Percentiles rank a stretch among this genome's conserved stretches.
Conservation (phyloP, 2,113 vertebrate species). For the Nematolebias whitei region DNA sequence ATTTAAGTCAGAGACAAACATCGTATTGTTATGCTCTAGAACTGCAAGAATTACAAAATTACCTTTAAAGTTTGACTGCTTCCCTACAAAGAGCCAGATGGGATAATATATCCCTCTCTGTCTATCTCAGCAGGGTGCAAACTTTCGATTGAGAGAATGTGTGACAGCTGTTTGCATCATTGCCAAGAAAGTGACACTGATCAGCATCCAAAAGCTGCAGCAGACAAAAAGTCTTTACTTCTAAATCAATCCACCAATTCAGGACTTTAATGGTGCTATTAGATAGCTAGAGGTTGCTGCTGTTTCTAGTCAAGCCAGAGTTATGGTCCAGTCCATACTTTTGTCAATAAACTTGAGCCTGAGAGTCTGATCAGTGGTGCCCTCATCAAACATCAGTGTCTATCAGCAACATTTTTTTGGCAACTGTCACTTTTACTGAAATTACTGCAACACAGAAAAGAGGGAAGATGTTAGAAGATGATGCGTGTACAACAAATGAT, state of each 20-base stretch:
- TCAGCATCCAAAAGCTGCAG: conserved; percentile 31
- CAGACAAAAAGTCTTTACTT: conserved; percentile 30
- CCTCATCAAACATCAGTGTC: conserved; percentile 3
- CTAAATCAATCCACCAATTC: conserved; percentile 30
- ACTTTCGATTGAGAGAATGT: conserved; percentile 14
- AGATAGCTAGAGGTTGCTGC: conserved; percentile 6
- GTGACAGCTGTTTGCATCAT: conserved; percentile 10
- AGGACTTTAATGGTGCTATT: conserved; percentile 15
- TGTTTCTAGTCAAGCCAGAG: conserved; percentile 22
- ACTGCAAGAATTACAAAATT: conserved; percentile 42
- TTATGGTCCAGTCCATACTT: conserved; percentile 20
- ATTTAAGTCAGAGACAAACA: conserved; percentile 35
- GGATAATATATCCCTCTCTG: conserved; percentile 20
- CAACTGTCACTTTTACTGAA: conserved; percentile 18
- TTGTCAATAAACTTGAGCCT: conserved; percentile 20
- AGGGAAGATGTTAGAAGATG: background rate
- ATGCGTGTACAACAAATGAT: conserved; percentile 6
- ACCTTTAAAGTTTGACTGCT: conserved; percentile 35
- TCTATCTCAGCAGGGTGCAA: conserved; percentile 22
- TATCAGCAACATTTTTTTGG: conserved; percentile 6
- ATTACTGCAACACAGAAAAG: conserved; percentile 16
- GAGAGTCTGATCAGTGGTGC: conserved; percentile 23
- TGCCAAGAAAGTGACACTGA: conserved; percentile 31
- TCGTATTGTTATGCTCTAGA: conserved; percentile 19
- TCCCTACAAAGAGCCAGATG: conserved; percentile 27